Conservation (phyloP, 2,888 invertebrate species). For the Drosophila rubida region DNA sequence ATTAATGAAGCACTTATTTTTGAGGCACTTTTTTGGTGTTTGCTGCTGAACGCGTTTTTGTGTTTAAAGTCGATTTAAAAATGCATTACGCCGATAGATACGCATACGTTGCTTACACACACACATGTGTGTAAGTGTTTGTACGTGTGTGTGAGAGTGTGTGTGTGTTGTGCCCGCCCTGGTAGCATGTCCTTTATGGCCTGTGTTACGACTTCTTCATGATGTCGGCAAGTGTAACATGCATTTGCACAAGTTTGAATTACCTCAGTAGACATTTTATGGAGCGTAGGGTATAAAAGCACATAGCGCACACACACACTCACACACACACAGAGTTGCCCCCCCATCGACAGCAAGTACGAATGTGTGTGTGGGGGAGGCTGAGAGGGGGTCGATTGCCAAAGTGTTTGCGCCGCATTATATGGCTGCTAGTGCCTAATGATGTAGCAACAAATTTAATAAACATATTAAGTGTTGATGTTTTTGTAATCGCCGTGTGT, state of each 20-base stretch:
- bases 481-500: slow-evolving; percentile 73
- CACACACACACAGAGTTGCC: not conserved
- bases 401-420: slow-evolving; percentile 74
- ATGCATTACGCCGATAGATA: not conserved
- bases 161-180: not conserved
- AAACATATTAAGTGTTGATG: slow-evolving; percentile 81
- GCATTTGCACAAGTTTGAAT: slow-evolving; percentile 57
- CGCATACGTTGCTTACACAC: not conserved
- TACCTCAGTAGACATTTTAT: slow-evolving; percentile 58
- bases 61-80: not conserved
- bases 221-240: slow-evolving; percentile 46
- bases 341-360: too few species aligned
- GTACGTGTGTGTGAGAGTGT: not conserved
- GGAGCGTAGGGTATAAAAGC: slow-evolving; percentile 64
- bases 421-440: slow-evolving; percentile 79
- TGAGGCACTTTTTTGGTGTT: too few species aligned
- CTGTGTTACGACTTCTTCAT: slow-evolving; percentile 32
- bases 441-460: slow-evolving; percentile 82
- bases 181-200: slow-evolving; percentile 31
- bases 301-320: slow-evolving; percentile 15
- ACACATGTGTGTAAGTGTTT: not conserved
- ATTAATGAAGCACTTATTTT: not conserved
- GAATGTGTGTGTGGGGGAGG: slow-evolving; percentile 24
- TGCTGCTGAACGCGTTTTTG: not conserved
- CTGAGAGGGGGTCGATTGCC: slow-evolving; percentile 15